Evolutionary conservation across 1,140 invertebrate genomes (phyloP).

Genomic region (Aphidius ervi): DNA sequence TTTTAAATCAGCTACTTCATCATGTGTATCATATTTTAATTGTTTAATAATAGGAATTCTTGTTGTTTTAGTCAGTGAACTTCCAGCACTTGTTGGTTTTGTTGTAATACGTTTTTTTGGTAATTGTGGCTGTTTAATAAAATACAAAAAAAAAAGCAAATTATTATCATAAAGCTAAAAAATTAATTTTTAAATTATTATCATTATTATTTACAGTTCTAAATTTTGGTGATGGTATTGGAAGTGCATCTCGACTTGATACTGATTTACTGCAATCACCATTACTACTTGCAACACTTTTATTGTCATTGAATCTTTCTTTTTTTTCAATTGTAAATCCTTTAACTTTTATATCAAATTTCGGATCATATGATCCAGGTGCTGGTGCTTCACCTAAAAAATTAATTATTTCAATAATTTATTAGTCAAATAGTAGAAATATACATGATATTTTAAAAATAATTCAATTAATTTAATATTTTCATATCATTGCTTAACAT

Average conservation of each 20-base stretch:
- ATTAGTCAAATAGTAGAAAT: no score
- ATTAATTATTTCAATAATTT: background rate
- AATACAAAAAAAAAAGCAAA: background rate
- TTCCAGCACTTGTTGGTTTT: slow-evolving; percentile 25
- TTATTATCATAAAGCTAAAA: slow-evolving; percentile 2
- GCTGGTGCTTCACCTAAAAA: slow-evolving; percentile 44
- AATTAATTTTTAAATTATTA: slow-evolving; percentile 3
- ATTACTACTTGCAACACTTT: slow-evolving; percentile 38
- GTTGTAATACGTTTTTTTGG: slow-evolving; percentile 32
- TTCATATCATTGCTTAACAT: no score
- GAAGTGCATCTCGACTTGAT: slow-evolving; percentile 32
- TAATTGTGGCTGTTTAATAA: slow-evolving; percentile 36
- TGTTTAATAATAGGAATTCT: slow-evolving; percentile 19
- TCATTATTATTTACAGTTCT: slow-evolving; percentile 29
- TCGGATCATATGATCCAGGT: slow-evolving; percentile 50
- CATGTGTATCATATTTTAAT: slow-evolving; percentile 32
- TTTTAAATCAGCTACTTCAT: slow-evolving; percentile 46
- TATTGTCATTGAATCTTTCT: slow-evolving; percentile 43
- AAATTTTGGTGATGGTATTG: slow-evolving; percentile 24
- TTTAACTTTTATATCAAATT: slow-evolving; percentile 44
- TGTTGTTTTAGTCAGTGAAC: slow-evolving; percentile 22
- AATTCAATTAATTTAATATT: no score
- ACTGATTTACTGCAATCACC: slow-evolving; percentile 38
- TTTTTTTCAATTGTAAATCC: slow-evolving; percentile 41
- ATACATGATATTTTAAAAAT: no score